Evolutionary conservation across 2,888 invertebrate species (phyloP), one percentile per base, ranked within the genome.

Genomic region (Eretmocerus hayati): DNA sequence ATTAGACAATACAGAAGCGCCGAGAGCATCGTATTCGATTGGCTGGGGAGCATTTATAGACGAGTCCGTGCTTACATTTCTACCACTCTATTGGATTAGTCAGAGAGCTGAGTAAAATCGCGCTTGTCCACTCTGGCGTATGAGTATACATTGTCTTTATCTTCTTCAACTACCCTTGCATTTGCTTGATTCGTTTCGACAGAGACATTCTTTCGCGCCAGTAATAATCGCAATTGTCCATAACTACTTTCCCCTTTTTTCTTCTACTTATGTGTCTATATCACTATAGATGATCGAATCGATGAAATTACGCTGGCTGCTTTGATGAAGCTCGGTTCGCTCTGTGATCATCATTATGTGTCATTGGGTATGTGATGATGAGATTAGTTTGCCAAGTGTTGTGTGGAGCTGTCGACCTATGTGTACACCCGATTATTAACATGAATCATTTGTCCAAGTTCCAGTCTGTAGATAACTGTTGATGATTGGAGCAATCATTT

Each of bases 71-170:
- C 65, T 66, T 65, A 65, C 62, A 54, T 54, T 58, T 53, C 58
- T 51, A 55, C 59, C 62, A 66, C 63, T 65, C 62, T 63, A 61
- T 62, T 59, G 61, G 65, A 69, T 69, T 69, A 68, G 59, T 53
- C 52, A 55, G 38, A 15, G 56, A 43, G 58, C 56, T 50, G n/a
- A 58, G 56, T 57, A 59, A 60, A 61, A 59, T 57, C 58, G 37
- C 21, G 33, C 16, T 33, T 16, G 22, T 42, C 20, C 48, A 18
- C 40, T 40, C 40, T 26, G 8, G 26, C 11, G 26, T 26, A 26
- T 26, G 26, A 26, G 11, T 11, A 26, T 11, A 26, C 26, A 26
- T 11, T 11, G 8, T 26, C 26, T 26, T 26, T 23, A 11, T 8
- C 19, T 19, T 22, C 9, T 19, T 13, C 4, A 26, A 22, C 21